Base-by-base conservation (phyloP, 2,888 invertebrate genomes). In the Folsomia manolachei region DNA sequence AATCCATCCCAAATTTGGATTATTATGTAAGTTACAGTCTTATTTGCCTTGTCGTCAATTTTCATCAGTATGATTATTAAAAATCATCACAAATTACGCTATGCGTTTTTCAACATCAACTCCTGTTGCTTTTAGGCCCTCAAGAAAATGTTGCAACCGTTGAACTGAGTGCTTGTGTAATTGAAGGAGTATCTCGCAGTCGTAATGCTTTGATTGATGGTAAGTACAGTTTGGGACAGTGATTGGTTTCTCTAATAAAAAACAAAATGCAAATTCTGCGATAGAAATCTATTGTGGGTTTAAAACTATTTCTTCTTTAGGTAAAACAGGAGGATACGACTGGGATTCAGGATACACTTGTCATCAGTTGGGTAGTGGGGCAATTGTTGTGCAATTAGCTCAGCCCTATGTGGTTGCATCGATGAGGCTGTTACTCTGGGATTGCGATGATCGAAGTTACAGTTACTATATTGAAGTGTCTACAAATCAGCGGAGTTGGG, bases 311-410 rank as follows among this genome's bases (percentile, higher is more conserved):
- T n/a, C n/a, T n/a, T n/a, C 24, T 64, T 56, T 56, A 78, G 75
- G 98, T 18, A 95, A 98, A 84, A 93, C 90, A 70, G 89, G 90
- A 82, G 91, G 93, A 85, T 99, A 98, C 85, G 97, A 98, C 86
- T 98, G 97, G 97, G 98, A 99, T 85, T 93, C 93, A 27, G 75
- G 75, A 70, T 98, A 97, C 85, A 97, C 97, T 2, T 97, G 97
- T 84, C 97, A 97, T 87, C 97, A 97, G 85, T 86, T 95, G 75
- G 95, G 95, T 81, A 92, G 94, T 79, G 97, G 98, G 72, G 91
- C 94, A 80, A 97, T 99, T 83, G 89, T 95, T 81, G 92, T 99
- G 75, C 96, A 98, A 85, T 88, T 99, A 79, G 94, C 91, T 81
- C 99, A 99, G 87, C 98, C 99, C 1, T 97, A 95, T 84, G 88